Base-by-base conservation (phyloP, 1,140 invertebrate species). In the Orchesella cincta region DNA sequence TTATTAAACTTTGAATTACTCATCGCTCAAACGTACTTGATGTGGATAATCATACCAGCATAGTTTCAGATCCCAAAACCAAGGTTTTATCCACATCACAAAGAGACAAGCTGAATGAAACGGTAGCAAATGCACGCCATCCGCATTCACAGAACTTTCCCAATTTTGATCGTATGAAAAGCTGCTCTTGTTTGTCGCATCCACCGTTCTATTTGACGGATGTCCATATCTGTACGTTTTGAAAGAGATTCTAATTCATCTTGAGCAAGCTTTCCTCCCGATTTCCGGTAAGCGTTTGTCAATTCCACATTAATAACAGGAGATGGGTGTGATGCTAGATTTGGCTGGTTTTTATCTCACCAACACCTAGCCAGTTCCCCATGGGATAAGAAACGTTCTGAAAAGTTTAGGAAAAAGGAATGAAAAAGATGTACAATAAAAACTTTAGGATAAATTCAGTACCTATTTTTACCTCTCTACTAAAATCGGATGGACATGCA, bases 81-180 rank as follows among this genome's bases (percentile, higher is more conserved):
- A n/a, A n/a, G n/a, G n/a, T n/a, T n/a, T n/a, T n/a, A n/a, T n/a
- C n/a, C n/a, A n/a, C n/a, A n/a, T n/a, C n/a, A n/a, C n/a, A n/a
- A n/a, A n/a, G n/a, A n/a, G n/a, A n/a, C n/a, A n/a, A n/a, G n/a
- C n/a, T n/a, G n/a, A n/a, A n/a, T n/a, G n/a, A n/a, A n/a, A 89
- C 91, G 12, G 86, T 98, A 98, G 87, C 96, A 98, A 1, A 91
- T 87, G 85, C 92, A 95, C 94, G 87, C 95, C 95, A 98, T 78
- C 91, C 89, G 84, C 92, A 94, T 87, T 97, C 95, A 83, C 92
- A 93, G 85, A 97, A 97, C 85, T 97, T 97, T 23, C 91, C 90
- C 51, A 97, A 87, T 12, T 92, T 94, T 16, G 93, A 93, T 0
- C 94, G 94, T 84, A 83, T 95, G 93, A 85, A 93, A 91, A 64